Evolutionary conservation across 2,797 vertebrate genomes (phyloP).

Genomic region (Ptychadena robeensis): DNA sequence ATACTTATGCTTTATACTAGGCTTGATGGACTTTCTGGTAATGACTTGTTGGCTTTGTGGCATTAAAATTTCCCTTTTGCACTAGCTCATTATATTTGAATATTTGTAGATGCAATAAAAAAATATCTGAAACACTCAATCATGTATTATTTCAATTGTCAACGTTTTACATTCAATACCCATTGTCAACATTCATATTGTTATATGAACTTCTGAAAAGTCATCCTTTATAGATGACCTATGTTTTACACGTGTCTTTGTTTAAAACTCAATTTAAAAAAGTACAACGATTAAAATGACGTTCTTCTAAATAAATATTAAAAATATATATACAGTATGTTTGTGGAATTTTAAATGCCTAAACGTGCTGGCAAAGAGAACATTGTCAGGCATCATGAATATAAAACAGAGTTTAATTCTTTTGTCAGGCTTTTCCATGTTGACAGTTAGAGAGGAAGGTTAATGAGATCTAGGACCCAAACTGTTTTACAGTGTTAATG

Average conservation of each 20-base stretch:
- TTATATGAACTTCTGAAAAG: not conserved
- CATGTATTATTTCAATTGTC: no score
- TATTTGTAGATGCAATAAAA: not conserved
- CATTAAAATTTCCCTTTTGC: not conserved
- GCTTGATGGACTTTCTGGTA: not conserved
- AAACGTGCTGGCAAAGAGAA: slow-evolving; percentile 27
- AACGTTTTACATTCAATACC: no score
- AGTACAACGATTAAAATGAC: not conserved
- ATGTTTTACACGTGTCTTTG: not conserved
- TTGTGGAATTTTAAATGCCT: not conserved
- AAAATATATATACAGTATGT: not conserved
- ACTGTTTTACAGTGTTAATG: slow-evolving; percentile 58
- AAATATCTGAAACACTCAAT: no score
- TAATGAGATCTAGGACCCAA: slow-evolving; percentile 60
- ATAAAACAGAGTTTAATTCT: slow-evolving; percentile 56
- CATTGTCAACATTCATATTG: no score
- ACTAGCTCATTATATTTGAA: not conserved
- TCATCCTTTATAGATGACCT: not conserved
- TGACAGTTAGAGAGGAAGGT: slow-evolving; percentile 58
- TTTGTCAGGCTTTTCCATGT: slow-evolving; percentile 58
- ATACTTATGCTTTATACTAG: no score
- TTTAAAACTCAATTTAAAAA: not conserved
- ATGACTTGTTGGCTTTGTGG: not conserved
- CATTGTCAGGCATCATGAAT: slow-evolving; percentile 51
- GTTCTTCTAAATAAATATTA: not conserved